phyloP scores from a whole-genome alignment of 2,888 invertebrate genomes.

The Autographa pulchrina region DNA sequence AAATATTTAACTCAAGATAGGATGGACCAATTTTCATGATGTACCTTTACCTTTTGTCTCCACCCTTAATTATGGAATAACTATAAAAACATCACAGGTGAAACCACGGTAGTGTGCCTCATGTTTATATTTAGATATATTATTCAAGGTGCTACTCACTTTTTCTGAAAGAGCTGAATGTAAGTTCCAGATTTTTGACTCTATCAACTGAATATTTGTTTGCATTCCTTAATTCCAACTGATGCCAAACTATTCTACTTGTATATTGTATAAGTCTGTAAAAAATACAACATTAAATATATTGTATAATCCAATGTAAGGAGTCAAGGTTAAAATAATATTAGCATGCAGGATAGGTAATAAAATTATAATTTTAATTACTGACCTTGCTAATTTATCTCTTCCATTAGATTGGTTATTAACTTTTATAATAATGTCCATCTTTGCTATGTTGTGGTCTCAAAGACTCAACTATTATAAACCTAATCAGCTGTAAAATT shows the following conservation, averaged over 20 bases:
- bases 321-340: background rate
- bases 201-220: slow-evolving; percentile 92
- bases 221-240: slow-evolving; percentile 90
- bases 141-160: slow-evolving; percentile 84
- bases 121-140: too few species aligned
- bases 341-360: background rate
- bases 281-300: slow-evolving; percentile 7
- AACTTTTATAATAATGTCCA: slow-evolving; percentile 86
- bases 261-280: slow-evolving; percentile 94
- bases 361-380: slow-evolving; percentile 49
- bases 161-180: slow-evolving; percentile 96
- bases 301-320: background rate
- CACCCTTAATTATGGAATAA: too few species aligned
- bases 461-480: slow-evolving; percentile 1
- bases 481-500: slow-evolving; percentile 3
- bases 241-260: slow-evolving; percentile 94
- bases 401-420: slow-evolving; percentile 89
- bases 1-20: too few species aligned
- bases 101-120: too few species aligned
- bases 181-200: slow-evolving; percentile 94
- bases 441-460: slow-evolving; percentile 49
- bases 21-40: too few species aligned
- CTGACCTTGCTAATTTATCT: slow-evolving; percentile 87
- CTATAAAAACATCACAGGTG: too few species aligned
- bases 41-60: too few species aligned